Evolutionary conservation across 2,888 invertebrate species (phyloP).

Genomic region (Cheilosia vernalis): DNA sequence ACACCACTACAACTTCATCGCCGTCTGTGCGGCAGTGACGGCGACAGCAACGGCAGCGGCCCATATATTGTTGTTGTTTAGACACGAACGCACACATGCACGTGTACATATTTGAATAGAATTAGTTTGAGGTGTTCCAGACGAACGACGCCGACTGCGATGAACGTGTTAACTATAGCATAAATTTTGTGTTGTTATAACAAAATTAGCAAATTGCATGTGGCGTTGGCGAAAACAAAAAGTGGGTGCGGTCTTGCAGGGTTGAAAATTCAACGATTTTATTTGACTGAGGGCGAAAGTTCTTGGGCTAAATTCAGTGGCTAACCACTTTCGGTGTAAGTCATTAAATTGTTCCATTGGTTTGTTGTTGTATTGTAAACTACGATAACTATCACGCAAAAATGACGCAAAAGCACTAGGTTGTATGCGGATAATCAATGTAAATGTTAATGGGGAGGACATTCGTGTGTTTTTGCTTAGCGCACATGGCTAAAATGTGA

Average conservation of each 20-base stretch:
- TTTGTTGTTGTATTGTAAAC: no score
- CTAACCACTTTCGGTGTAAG: no score
- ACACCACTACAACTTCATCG: constrained; percentile 28
- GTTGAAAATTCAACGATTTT: background rate
- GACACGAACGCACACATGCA: background rate
- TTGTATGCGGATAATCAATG: no score
- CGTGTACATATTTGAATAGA: constrained; percentile 63
- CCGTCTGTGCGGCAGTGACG: constrained; percentile 41
- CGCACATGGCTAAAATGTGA: no score
- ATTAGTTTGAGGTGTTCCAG: constrained; percentile 60
- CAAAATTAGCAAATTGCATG: constrained; percentile 58
- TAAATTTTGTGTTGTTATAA: constrained; percentile 48
- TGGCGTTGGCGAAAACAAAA: constrained; percentile 27
- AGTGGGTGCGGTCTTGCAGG: constrained; percentile 51
- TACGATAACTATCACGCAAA: no score
- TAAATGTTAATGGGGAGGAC: no score
- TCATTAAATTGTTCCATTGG: no score
- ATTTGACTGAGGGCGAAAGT: background rate
- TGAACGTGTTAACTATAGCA: constrained; percentile 49
- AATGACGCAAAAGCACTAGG: no score
- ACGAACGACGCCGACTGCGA: constrained; percentile 21
- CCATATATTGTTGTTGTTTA: constrained; percentile 14
- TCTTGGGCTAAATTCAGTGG: background rate
- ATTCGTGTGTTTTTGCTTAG: no score
- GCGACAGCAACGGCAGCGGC: constrained; percentile 20